Evolutionary conservation across 2,113 vertebrate species (phyloP), one percentile per base, ranked within the genome.

Genomic region (Pandion haliaetus): DNA sequence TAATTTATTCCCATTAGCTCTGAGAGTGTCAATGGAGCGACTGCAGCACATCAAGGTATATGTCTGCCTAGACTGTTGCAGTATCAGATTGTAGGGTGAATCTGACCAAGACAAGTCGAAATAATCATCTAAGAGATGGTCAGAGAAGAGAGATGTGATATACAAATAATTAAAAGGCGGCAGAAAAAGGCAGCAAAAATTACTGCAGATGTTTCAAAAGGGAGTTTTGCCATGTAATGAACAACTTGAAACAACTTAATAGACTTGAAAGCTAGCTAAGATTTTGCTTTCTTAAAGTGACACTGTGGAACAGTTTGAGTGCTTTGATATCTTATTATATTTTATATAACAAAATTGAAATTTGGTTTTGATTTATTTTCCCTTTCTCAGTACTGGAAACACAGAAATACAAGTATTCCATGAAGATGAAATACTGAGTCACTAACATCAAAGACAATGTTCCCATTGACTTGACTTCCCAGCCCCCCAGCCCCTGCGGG

Each of bases 401-500:
- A 69, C 13, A 87, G 44, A 79, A 79, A 45, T 49, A 49, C 12
- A 74, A 49, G 12, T 19, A 57, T 36, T 10, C 21, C 25, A 29
- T 15, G 31, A 59, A 74, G 61, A 62, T 4, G 12, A 57, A 95
- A 78, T 74, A 73, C 10, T 9, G 44, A 84, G 50, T 36, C 38
- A 40, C 31, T 42, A 82, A 34, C 20, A 65, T 54, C 32, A 76
- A 86, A 59, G n/a, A 8, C 23, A 40, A 21, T 14, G 32, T 42
- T 83, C 59, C 25, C 16, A 20, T 9, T 67, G n/a, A 38, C 66
- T 54, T 65, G 79, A 32, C 6, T 49, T 77, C 31, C 55, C 63
- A 76, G 18, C 3, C 3, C 2, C 3, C 11, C 2, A 24, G 19
- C 7, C 25, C 18, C 32, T 2, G 1, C 0, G 2, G 62, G 62